Evolutionary conservation across 2,888 invertebrate genomes (phyloP).

Genomic region (Ophion ellenae): DNA sequence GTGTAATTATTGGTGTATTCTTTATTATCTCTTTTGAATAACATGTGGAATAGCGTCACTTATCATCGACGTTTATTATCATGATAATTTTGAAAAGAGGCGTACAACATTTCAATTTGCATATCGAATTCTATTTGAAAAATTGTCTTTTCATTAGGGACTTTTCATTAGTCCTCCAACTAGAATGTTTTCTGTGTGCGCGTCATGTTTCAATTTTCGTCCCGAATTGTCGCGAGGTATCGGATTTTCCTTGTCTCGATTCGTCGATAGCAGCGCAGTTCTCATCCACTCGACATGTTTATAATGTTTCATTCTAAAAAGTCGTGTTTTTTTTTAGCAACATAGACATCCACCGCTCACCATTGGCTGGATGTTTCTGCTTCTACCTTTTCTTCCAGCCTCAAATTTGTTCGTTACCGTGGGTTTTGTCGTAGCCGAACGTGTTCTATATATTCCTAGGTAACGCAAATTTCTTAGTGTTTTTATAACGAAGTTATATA

Average conservation of each 20-base stretch:
- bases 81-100: not conserved
- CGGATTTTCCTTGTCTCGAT: not conserved
- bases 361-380: slow-evolving; percentile 89
- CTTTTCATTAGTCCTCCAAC: not conserved
- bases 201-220: not conserved
- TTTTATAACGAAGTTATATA: not conserved
- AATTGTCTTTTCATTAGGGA: not conserved
- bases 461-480: slow-evolving; percentile 78
- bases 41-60: slow-evolving; percentile 5
- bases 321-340: slow-evolving; percentile 84
- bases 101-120: not conserved
- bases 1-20: slow-evolving; percentile 27
- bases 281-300: not conserved
- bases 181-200: not conserved
- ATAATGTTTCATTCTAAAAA: not conserved
- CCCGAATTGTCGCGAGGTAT: not conserved
- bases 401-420: slow-evolving; percentile 93
- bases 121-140: not conserved
- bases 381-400: slow-evolving; percentile 93
- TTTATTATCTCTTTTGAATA: slow-evolving; percentile 6
- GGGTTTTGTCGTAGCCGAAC: slow-evolving; percentile 94
- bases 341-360: slow-evolving; percentile 89
- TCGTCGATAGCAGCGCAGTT: not conserved
- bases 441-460: slow-evolving; percentile 95
- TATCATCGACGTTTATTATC: not conserved